phyloP scores from a whole-genome alignment of 2,113 vertebrate genomes.

The Corynorhinus townsendii region DNA sequence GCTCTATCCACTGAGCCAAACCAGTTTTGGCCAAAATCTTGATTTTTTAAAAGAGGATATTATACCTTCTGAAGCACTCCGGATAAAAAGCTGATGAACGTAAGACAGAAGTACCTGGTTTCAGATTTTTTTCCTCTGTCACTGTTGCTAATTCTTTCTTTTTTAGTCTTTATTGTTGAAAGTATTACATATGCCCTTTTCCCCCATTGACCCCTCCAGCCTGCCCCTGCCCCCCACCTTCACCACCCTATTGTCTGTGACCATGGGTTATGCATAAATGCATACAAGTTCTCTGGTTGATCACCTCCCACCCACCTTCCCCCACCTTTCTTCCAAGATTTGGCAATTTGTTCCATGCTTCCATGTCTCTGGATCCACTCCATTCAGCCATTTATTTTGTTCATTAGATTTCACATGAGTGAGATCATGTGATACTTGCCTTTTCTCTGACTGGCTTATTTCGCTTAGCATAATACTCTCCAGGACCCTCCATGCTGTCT shows the following conservation, averaged over 20 bases:
- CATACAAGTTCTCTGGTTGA: not conserved
- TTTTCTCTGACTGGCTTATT: no score
- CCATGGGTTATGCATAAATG: not conserved
- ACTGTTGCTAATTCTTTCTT: not conserved
- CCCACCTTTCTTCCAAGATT: no score
- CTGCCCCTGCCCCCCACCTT: no score
- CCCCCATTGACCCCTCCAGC: not conserved
- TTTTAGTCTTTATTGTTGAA: not conserved
- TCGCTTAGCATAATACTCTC: no score
- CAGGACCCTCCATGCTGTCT: no score
- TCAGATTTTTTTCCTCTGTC: not conserved
- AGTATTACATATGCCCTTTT: not conserved
- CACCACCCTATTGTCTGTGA: not conserved
- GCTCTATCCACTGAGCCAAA: no score
- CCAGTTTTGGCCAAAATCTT: no score
- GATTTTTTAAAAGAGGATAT: not conserved
- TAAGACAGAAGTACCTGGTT: not conserved
- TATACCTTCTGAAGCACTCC: not conserved
- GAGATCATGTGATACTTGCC: no score
- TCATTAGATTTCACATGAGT: no score
- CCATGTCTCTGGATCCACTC: no score
- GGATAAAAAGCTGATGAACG: not conserved
- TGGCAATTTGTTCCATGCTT: no score
- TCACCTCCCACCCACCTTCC: not conserved
- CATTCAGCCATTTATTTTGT: no score